Conservation (phyloP, 2,113 vertebrate species). For the Scomber colias region DNA sequence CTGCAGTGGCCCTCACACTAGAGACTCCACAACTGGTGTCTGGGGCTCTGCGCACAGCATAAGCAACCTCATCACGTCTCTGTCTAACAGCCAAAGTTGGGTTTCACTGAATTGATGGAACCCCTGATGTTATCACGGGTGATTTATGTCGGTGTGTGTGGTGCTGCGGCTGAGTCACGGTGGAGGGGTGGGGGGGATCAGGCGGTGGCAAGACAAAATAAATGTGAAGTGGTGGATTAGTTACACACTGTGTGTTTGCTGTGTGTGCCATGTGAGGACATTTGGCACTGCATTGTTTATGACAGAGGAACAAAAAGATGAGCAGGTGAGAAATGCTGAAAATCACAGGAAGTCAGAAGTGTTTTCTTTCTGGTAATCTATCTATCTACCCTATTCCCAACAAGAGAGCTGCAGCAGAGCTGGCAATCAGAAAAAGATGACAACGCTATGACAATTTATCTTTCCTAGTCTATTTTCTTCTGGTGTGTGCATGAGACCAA, state of each 20-base stretch:
- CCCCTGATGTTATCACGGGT: conserved; percentile 52
- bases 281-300: conserved; percentile 14
- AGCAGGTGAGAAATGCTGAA: conserved; percentile 9
- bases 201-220: conserved; percentile 21
- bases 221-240: conserved; percentile 27
- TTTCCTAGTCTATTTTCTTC: conserved; percentile 12
- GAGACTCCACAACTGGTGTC: conserved; percentile 57
- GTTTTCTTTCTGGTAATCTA: neutral
- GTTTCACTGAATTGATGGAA: conserved; percentile 51
- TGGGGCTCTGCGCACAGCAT: conserved; percentile 64
- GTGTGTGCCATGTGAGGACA: neutral
- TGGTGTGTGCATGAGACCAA: conserved; percentile 6
- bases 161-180: conserved; percentile 2
- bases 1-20: conserved; percentile 68
- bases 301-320: conserved; percentile 5
- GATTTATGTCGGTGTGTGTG: conserved; percentile 35
- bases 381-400: neutral
- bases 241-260: neutral
- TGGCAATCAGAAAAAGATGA: neutral
- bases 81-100: conserved; percentile 63
- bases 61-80: conserved; percentile 75
- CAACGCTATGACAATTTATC: conserved; percentile 31
- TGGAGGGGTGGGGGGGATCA: neutral
- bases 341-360: neutral
- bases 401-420: conserved; percentile 23